phyloP scores from a whole-genome alignment of 2,888 invertebrate genomes.

The Sarcophaga variegata region DNA sequence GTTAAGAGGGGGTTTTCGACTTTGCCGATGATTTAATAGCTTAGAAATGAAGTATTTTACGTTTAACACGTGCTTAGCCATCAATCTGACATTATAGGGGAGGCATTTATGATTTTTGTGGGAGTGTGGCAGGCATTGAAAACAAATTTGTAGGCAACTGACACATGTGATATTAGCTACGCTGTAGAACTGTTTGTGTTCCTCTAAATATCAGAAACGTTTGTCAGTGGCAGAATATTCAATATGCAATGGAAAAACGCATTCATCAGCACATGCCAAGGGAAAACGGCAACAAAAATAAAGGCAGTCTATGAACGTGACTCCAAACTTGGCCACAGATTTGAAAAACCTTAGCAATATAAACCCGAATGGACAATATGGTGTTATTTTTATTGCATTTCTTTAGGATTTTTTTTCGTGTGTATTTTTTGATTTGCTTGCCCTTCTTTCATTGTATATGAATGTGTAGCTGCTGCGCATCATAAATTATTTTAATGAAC shows the following conservation, averaged over 20 bases:
- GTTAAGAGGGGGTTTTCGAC: neutral
- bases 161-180: neutral
- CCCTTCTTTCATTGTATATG: neutral
- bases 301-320: slow-evolving; percentile 23
- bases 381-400: slow-evolving; percentile 35
- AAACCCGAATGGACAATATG: slow-evolving; percentile 1
- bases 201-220: too few species aligned
- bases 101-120: slow-evolving; percentile 15
- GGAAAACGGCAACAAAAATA: neutral
- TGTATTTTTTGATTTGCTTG: neutral
- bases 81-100: neutral
- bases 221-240: neutral
- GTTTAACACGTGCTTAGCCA: neutral
- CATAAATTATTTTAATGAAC: slow-evolving; percentile 58
- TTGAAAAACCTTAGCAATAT: neutral
- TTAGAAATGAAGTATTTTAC: neutral
- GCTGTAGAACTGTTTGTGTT: too few species aligned
- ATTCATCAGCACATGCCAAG: neutral
- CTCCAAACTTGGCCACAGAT: slow-evolving; percentile 6
- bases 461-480: neutral
- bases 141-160: slow-evolving; percentile 10
- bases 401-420: neutral
- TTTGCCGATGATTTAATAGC: neutral
- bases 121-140: neutral
- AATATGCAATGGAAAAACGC: slow-evolving; percentile 5